phyloP scores from a whole-genome alignment of 2,888 invertebrate genomes.

The Mythimna lalbum region DNA sequence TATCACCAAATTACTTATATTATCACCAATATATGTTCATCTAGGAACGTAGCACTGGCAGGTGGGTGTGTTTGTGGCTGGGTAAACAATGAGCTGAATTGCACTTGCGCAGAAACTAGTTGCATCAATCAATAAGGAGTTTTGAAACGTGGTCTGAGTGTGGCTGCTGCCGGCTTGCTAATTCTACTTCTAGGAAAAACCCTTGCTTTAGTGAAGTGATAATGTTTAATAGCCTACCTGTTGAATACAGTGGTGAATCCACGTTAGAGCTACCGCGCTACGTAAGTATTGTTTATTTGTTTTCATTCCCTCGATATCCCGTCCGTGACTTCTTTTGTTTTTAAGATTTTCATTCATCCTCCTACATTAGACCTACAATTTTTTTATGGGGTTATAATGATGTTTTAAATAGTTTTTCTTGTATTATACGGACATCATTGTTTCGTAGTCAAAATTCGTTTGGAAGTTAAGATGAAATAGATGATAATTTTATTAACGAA shows the following conservation, averaged over 20 bases:
- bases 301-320: not conserved
- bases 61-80: conserved; percentile 26
- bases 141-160: conserved; percentile 2
- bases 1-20: too few relatives aligned
- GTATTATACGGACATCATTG: not conserved
- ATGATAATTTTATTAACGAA: too few relatives aligned
- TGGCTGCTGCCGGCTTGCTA: not conserved
- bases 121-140: conserved; percentile 47
- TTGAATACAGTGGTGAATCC: not conserved
- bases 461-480: too few relatives aligned
- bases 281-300: conserved; percentile 22
- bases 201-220: not conserved
- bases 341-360: not conserved
- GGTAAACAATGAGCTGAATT: conserved; percentile 23
- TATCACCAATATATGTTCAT: not conserved
- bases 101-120: conserved; percentile 53
- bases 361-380: not conserved
- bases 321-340: not conserved
- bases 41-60: not conserved
- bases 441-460: not conserved
- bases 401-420: not conserved
- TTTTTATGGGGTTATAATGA: not conserved
- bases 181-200: not conserved
- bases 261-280: not conserved
- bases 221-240: conserved; percentile 23